Conservation (phyloP, 2,888 invertebrate genomes). For the Linnaemya tessellans region DNA sequence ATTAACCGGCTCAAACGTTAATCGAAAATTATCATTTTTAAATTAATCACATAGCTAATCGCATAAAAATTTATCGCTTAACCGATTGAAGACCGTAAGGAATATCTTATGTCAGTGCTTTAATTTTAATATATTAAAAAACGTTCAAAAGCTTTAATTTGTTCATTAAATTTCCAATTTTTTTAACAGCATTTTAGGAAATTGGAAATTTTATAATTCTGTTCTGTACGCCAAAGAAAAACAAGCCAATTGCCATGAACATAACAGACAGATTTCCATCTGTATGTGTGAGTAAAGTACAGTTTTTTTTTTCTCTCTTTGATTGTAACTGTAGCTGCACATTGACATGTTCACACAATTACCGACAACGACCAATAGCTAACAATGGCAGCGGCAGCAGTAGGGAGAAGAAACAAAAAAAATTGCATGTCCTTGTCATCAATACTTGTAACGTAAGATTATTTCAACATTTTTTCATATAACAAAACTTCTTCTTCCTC, state of each 20-base stretch:
- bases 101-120: no score
- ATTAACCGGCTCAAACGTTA: no score
- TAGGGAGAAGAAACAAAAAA: neutral
- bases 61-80: no score
- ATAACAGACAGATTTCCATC: neutral
- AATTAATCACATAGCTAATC: no score
- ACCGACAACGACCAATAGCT: neutral
- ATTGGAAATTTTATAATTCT: neutral
- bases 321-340: constrained; percentile 1
- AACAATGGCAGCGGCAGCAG: neutral
- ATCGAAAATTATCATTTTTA: no score
- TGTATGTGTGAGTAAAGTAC: neutral
- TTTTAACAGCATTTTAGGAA: neutral
- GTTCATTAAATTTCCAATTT: no score
- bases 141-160: no score
- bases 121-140: no score
- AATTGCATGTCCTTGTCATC: constrained; percentile 45
- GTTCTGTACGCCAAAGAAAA: no score
- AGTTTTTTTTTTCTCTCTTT: neutral
- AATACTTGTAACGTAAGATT: constrained; percentile 21
- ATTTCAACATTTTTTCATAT: constrained; percentile 13
- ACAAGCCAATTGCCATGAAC: neutral
- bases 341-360: constrained; percentile 16
- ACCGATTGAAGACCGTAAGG: no score
- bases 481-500: constrained; percentile 8